Base-by-base conservation (phyloP, 2,888 invertebrate genomes). In the Pristionchus arcanus region DNA sequence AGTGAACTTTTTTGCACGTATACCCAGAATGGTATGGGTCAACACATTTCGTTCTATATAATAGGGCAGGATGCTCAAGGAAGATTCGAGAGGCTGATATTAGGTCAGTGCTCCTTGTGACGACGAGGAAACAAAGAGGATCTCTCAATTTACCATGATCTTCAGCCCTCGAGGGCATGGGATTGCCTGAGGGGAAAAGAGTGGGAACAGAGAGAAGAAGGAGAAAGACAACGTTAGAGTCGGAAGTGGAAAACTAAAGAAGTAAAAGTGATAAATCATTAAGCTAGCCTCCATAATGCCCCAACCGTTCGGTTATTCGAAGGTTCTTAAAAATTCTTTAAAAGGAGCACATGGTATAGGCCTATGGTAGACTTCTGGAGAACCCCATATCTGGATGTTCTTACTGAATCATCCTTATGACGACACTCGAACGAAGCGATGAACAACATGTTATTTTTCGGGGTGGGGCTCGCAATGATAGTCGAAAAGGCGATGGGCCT, bases 171-270 rank as follows among this genome's bases (percentile, higher is more conserved):
- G 34, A 53, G 37, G 83, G 83, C 55, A 83, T 15, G 55, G 55
- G 53, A 83, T 83, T 1, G 53, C 55, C 83, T 83, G 83, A 83
- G 55, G 53, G 34, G 31, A 74, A 3, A 49, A 5, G 49, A 83
- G 83, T 83, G 55, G 53, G 83, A 83, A 74, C 74, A 42, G 37
- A 74, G 28, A 34, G 37, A 25, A 37, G 21, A 37, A 1, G 37
- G 37, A 74, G 63, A n/a, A n/a, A 63, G 74, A 25, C 25, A 37
- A 49, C 42, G 42, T 49, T 31, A 71, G 74, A 74, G 74, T 34
- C 34, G 74, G 74, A 74, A 74, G 74, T 74, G 74, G 31, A 74
- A 37, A 74, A 74, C 74, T 34, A 74, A 74, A 37, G 37, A 34
- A 74, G 74, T 37, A 34, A 63, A 63, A 63, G 63, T 63, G 74